Evolutionary conservation across 2,888 invertebrate species (phyloP).

Genomic region (Aphodius sticticus): DNA sequence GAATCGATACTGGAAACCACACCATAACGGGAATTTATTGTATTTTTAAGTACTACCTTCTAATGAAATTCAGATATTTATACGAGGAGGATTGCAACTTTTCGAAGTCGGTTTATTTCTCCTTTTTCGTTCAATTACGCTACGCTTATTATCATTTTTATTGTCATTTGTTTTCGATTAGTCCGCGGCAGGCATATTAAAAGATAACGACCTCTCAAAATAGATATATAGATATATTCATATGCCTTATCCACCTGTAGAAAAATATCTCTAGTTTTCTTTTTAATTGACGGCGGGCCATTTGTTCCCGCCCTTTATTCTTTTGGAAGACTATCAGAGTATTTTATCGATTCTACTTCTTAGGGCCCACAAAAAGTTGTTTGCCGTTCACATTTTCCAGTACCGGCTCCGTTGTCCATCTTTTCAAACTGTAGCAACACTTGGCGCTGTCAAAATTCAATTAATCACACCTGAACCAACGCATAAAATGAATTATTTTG

Average conservation of each 20-base stretch:
- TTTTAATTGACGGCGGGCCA: not conserved
- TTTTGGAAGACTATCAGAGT: constrained; percentile 11
- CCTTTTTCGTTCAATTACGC: not conserved
- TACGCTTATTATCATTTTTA: constrained; percentile 4
- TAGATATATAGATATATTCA: too few relatives aligned
- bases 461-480: constrained; percentile 8
- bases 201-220: too few relatives aligned
- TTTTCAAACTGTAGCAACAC: not conserved
- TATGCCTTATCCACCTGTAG: not conserved
- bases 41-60: not conserved
- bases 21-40: not conserved
- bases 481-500: constrained; percentile 19
- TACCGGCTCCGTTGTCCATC: not conserved
- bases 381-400: constrained; percentile 4
- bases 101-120: not conserved
- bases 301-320: not conserved
- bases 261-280: not conserved
- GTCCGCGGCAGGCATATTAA: not conserved
- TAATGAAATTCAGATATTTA: not conserved
- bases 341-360: not conserved
- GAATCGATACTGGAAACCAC: not conserved
- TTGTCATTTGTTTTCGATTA: not conserved
- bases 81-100: too few relatives aligned
- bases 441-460: not conserved
- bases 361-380: not conserved